A percentile compares a stretch with the other conserved stretches of the same genome.
phyloP scores from a whole-genome alignment of 1,140 invertebrate species.

The Helicoverpa armigera region DNA sequence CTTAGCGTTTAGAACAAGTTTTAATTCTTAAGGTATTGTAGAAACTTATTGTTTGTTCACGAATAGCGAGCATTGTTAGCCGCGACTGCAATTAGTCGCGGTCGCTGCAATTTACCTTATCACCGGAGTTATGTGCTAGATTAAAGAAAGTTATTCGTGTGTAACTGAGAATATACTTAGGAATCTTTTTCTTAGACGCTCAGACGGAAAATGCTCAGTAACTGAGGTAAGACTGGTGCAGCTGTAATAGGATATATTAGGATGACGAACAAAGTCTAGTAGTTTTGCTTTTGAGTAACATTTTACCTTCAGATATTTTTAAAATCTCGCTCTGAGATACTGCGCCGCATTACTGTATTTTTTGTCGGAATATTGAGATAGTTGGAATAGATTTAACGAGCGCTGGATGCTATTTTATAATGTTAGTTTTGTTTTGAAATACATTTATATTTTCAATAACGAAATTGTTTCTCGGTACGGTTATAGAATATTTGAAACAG shows the following conservation, averaged over 20 bases:
- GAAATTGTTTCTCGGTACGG: too few relatives aligned
- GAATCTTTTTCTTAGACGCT: conserved; percentile 26
- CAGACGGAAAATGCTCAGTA: neutral
- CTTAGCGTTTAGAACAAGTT: conserved; percentile 37
- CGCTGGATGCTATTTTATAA: neutral
- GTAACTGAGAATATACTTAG: neutral
- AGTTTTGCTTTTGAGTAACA: conserved; percentile 22
- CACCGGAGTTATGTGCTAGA: conserved; percentile 43
- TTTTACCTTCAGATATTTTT: conserved; percentile 18
- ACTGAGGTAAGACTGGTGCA: conserved; percentile 14
- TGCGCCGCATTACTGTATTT: neutral
- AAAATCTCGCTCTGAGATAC: conserved; percentile 9
- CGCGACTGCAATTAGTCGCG: conserved; percentile 28
- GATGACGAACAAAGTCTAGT: conserved; percentile 29
- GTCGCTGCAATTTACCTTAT: conserved; percentile 44
- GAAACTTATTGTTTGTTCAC: conserved; percentile 48
- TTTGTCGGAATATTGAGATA: conserved; percentile 13
- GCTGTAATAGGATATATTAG: conserved; percentile 27
- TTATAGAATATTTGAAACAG: too few relatives aligned
- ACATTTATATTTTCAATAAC: neutral
- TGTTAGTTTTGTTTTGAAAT: neutral
- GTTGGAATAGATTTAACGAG: conserved; percentile 10
- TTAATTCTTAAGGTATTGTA: conserved; percentile 48
- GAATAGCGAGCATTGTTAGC: conserved; percentile 33
- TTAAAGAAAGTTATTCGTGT: conserved; percentile 37